phyloP scores from a whole-genome alignment of 2,797 vertebrate genomes.

The Sitta carolinensis region DNA sequence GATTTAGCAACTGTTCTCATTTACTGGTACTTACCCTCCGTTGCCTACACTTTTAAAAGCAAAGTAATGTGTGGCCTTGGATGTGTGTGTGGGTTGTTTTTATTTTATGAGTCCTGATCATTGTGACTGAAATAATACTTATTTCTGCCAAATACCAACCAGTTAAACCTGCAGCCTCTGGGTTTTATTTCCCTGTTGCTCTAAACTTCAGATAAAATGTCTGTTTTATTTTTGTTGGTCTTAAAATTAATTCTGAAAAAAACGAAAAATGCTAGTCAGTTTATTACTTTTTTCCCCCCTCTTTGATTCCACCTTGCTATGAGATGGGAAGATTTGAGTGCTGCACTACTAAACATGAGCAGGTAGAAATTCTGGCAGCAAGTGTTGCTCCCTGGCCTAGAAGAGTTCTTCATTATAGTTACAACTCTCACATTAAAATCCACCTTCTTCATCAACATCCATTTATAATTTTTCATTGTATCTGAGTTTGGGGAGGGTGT shows the following conservation, averaged over 20 bases:
- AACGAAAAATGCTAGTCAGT: neutral
- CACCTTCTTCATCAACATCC: neutral
- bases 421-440: neutral
- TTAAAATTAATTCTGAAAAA: neutral
- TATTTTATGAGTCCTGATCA: neutral
- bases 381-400: rapidly evolving
- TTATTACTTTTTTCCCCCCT: neutral
- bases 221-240: neutral
- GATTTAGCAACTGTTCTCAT: neutral
- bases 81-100: neutral
- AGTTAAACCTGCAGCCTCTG: neutral
- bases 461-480: neutral
- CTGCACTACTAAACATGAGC: neutral
- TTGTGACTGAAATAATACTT: neutral
- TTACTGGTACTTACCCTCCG: neutral
- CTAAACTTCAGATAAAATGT: neutral
- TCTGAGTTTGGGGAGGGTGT: neutral
- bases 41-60: neutral
- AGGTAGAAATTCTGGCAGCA: neutral
- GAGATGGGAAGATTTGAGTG: neutral
- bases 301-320: neutral
- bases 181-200: neutral
- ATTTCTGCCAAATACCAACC: neutral
- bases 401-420: neutral
- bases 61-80: neutral